These are phyloP conservation scores for Percina caprodes DNA, from an alignment of 2,113 vertebrate species.

Conservation along the genomic window DNA sequence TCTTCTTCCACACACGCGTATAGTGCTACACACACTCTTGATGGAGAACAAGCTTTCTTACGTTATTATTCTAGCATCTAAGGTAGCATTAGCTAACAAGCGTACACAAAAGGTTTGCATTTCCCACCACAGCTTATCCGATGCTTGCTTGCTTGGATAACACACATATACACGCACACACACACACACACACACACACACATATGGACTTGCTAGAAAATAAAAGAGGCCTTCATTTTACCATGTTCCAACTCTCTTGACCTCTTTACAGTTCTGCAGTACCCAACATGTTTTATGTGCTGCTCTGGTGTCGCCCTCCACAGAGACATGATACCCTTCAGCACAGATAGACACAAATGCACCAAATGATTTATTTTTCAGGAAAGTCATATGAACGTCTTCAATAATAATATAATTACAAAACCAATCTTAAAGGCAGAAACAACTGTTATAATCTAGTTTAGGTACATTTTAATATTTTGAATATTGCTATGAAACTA, in stretches of 20 bases:
- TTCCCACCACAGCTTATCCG: constrained; percentile 1
- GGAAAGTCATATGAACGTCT: constrained; percentile 20
- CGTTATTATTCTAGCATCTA: constrained; percentile 10
- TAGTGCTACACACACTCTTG: neutral
- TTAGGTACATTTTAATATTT: neutral
- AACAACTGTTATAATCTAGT: neutral
- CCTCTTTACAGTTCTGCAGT: constrained; percentile 7
- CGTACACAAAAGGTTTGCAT: neutral
- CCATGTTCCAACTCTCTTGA: constrained; percentile 10
- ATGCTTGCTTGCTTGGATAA: neutral
- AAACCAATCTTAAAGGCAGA: neutral
- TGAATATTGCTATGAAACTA: neutral
- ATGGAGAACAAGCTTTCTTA: constrained; percentile 15
- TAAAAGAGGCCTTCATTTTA: constrained; percentile 20
- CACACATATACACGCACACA: constrained; percentile 1
- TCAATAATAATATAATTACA: constrained; percentile 4
- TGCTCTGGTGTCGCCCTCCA: constrained; percentile 5
- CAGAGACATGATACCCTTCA: neutral
- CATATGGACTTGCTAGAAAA: neutral
- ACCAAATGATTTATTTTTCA: constrained; percentile 24
- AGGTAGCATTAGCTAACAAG: neutral
- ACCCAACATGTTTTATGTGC: constrained; percentile 30
- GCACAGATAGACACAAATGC: constrained; percentile 19
- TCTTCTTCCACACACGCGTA: constrained; percentile 8
- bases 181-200: constrained; percentile 9